These are phyloP conservation scores for Whitmania pigra DNA, from an alignment of 1,140 invertebrate genomes.

Conservation along the genomic window DNA sequence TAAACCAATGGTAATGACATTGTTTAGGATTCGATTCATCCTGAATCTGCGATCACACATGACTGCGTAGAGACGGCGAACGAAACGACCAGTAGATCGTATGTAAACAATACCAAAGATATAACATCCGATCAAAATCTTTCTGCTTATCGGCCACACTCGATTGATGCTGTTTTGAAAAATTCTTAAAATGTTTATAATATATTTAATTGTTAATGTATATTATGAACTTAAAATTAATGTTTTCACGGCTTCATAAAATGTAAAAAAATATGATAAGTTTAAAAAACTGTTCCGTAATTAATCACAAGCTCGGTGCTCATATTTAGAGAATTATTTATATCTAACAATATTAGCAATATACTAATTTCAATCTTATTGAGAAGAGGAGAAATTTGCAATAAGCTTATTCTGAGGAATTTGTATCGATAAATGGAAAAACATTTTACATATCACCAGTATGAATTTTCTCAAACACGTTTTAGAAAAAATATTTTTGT, in stretches of 20 bases:
- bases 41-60: conserved; percentile 1
- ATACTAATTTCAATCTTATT: no score
- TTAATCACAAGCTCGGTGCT: no score
- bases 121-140: background rate
- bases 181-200: no score
- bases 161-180: no score
- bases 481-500: no score
- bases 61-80: conserved; percentile 6
- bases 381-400: no score
- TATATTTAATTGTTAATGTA: background rate
- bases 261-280: conserved; percentile 10
- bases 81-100: background rate
- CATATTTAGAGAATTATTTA: background rate
- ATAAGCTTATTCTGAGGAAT: no score
- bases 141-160: no score
- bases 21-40: background rate
- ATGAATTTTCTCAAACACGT: no score
- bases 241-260: conserved; percentile 6
- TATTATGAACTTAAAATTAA: background rate
- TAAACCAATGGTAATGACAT: background rate
- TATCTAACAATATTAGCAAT: background rate
- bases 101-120: conserved; percentile 2
- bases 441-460: no score
- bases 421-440: no score
- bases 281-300: background rate